phyloP scores from a whole-genome alignment of 2,113 vertebrate species.

The Bagarius yarrelli region DNA sequence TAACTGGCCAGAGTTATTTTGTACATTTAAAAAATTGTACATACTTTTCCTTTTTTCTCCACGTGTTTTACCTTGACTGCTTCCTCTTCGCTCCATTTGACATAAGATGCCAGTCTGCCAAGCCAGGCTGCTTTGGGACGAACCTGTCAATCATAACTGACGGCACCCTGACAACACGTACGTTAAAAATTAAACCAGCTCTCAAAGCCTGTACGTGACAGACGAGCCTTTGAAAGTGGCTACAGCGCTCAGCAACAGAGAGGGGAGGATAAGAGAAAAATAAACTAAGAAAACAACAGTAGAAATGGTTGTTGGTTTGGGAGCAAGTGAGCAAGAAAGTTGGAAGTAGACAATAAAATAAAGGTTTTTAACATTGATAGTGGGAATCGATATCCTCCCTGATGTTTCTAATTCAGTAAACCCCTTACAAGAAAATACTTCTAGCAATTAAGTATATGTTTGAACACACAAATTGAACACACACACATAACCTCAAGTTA shows the following conservation, averaged over 20 bases:
- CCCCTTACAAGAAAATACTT: slow-evolving; percentile 59
- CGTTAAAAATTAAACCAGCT: slow-evolving; percentile 80
- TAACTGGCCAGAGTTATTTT: slow-evolving; percentile 38
- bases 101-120: slow-evolving; percentile 79
- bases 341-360: slow-evolving; percentile 66
- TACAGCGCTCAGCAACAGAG: slow-evolving; percentile 75
- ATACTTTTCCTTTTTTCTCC: slow-evolving; percentile 79
- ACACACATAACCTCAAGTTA: slow-evolving; percentile 51
- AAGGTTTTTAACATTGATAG: slow-evolving; percentile 73
- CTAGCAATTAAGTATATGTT: slow-evolving; percentile 56
- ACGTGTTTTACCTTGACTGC: slow-evolving; percentile 56
- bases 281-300: slow-evolving; percentile 77
- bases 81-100: slow-evolving; percentile 73
- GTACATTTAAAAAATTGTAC: too few relatives aligned
- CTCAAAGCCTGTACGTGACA: slow-evolving; percentile 77
- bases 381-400: slow-evolving; percentile 69
- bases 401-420: slow-evolving; percentile 72
- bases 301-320: slow-evolving; percentile 50
- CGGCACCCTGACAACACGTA: slow-evolving; percentile 79
- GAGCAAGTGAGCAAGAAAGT: slow-evolving; percentile 49
- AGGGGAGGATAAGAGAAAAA: slow-evolving; percentile 73
- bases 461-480: slow-evolving; percentile 28
- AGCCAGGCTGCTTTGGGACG: slow-evolving; percentile 77
- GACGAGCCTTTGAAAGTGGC: slow-evolving; percentile 77
- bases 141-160: slow-evolving; percentile 79